A percentile compares a stretch with the other conserved stretches of the same genome.
Evolutionary conservation across 2,888 invertebrate species (phyloP).

Genomic region (Tinea pellionella): DNA sequence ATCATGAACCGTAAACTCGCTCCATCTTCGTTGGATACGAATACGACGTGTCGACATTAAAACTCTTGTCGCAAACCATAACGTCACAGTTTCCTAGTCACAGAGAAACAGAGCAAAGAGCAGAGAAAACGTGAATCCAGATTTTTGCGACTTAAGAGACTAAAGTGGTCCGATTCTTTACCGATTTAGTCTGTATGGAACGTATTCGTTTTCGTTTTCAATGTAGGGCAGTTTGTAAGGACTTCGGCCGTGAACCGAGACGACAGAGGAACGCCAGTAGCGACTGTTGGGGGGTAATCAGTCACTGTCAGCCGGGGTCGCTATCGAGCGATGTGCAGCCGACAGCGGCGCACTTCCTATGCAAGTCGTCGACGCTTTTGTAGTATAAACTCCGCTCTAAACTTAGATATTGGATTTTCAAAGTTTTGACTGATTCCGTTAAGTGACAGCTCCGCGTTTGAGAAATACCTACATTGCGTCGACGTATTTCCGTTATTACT

Average conservation of each 20-base stretch:
- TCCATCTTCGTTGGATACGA: neutral
- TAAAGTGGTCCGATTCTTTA: neutral
- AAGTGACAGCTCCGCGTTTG: conserved; percentile 16
- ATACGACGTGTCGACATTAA: neutral
- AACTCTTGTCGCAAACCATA: conserved; percentile 3
- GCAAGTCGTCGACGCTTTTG: conserved; percentile 24
- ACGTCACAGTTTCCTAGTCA: conserved; percentile 6
- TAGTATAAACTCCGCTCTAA: conserved; percentile 31
- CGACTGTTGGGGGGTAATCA: conserved; percentile 32
- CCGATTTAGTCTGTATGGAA: neutral
- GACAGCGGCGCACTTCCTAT: conserved; percentile 23
- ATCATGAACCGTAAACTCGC: conserved; percentile 10
- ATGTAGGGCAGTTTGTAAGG: neutral
- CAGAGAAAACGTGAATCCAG: conserved; percentile 2
- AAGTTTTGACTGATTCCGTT: conserved; percentile 54
- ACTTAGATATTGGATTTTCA: conserved; percentile 62
- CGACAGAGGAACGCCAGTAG: conserved; percentile 12
- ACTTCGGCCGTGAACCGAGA: conserved; percentile 38
- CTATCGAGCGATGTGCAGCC: conserved; percentile 62
- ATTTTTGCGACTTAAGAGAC: neutral
- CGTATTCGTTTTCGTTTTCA: conserved; percentile 10
- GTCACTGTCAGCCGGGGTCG: conserved; percentile 46
- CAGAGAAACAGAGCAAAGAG: neutral
- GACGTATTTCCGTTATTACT: neutral
- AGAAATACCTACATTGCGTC: neutral